Conservation (phyloP, 2,113 vertebrate genomes). For the Anarrhichthys ocellatus region DNA sequence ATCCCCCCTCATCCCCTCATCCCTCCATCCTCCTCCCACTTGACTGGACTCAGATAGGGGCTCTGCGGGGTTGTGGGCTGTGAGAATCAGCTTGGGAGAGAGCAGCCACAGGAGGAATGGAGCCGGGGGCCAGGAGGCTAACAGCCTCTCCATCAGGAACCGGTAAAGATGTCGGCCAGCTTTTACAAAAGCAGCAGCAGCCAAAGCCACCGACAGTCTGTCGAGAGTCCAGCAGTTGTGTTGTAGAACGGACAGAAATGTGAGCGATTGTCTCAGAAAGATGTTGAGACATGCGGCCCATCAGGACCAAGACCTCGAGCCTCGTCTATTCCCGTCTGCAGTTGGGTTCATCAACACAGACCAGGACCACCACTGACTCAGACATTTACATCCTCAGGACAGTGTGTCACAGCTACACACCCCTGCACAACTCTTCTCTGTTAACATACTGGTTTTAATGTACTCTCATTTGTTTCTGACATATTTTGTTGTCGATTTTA, state of each 20-base stretch:
- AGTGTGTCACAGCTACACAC: too few species aligned
- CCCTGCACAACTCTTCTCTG: too few species aligned
- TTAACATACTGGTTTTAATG: too few species aligned
- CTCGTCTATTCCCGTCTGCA: too few species aligned
- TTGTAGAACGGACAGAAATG: conserved; percentile 17
- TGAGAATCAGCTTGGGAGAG: conserved; percentile 19
- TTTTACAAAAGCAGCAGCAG: conserved; percentile 52
- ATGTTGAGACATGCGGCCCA: neutral
- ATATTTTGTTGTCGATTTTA: too few species aligned
- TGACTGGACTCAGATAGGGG: conserved; percentile 60
- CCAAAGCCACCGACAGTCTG: conserved; percentile 30
- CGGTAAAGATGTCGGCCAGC: conserved; percentile 60
- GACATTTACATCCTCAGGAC: too few species aligned
- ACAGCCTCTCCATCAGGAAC: conserved; percentile 67
- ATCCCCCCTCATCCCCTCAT: conserved; percentile 1
- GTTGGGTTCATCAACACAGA: too few species aligned
- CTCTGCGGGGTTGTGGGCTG: conserved; percentile 28
- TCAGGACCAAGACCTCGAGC: too few species aligned
- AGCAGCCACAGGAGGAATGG: conserved; percentile 46
- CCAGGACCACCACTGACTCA: too few species aligned
- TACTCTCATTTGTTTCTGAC: too few species aligned
- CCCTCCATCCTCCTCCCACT: conserved; percentile 19
- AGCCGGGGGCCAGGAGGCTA: conserved; percentile 58
- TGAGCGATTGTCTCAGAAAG: neutral
- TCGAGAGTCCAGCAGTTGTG: neutral